Percentiles rank a stretch among this genome's conserved stretches.
Conservation (phyloP, 2,113 vertebrate genomes). For the Nettapus auritus region DNA sequence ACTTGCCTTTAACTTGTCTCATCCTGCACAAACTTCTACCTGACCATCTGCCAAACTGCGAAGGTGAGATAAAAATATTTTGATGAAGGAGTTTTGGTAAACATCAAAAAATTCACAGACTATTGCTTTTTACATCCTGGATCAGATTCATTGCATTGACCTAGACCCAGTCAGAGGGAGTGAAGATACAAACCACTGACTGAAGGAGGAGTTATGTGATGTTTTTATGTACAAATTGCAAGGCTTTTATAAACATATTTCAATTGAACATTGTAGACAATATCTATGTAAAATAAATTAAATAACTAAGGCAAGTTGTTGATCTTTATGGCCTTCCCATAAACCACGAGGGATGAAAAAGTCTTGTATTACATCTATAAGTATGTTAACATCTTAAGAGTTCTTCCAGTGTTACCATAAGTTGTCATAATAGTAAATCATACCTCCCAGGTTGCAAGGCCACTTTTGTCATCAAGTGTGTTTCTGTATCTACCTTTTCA, state of each 20-base stretch:
- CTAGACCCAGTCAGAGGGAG: neutral
- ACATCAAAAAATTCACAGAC: neutral
- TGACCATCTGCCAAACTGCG: neutral
- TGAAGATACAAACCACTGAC: neutral
- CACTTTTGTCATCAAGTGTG: neutral
- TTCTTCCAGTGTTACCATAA: neutral
- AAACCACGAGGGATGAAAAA: neutral
- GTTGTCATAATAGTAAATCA: neutral
- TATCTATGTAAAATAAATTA: neutral
- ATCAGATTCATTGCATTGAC: neutral
- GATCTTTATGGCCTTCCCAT: neutral
- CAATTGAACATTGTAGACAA: neutral
- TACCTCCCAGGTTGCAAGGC: neutral
- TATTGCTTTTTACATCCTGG: neutral
- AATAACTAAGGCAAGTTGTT: neutral
- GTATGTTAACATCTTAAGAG: neutral
- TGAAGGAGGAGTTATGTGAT: neutral
- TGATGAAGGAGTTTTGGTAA: neutral
- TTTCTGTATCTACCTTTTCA: conserved; percentile 20
- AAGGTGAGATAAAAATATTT: neutral
- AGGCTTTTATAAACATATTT: neutral
- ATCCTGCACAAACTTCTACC: neutral
- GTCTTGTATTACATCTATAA: neutral
- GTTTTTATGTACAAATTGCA: neutral
- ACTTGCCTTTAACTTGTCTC: neutral